Base-by-base conservation (phyloP, 2,113 vertebrate species). In the Tiliqua scincoides region DNA sequence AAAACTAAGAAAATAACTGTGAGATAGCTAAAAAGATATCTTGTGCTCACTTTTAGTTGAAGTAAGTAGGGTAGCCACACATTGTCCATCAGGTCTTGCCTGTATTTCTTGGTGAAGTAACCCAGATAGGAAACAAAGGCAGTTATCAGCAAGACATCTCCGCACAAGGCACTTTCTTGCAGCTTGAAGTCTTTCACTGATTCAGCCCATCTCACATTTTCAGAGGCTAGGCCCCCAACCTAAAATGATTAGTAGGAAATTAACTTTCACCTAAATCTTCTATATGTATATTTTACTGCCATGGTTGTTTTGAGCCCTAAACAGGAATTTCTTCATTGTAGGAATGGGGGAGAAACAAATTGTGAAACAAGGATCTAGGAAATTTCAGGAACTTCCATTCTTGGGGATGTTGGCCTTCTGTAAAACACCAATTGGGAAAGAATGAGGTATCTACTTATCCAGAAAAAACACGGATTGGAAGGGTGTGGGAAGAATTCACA, bases 81-180 rank as follows among this genome's bases (percentile, higher is more conserved):
- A 67, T 92, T 74, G 0, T 99, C 97, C 97, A 99, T 94, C 23
- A 99, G 97, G n/a, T 97, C 97, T 7, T 97, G 95, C 20, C 99
- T 96, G 90, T 98, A 99, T 90, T 87, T 96, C 87, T 95, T 98
- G 57, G 97, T 98, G 94, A 99, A 99, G 94, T 98, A 99, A 9
- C 99, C 99, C 67, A 99, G 94, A 95, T 99, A 99, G 21, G 99
- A 99, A 79, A 99, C 89, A 2, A 99, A 99, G 87, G 98, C 98
- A 0, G 98, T 98, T 35, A 94, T 94, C 82, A 99, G 96, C 71
- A 99, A 95, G 83, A 99, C 95, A 1, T 99, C 99, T 20, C 99
- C 99, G 82, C 98, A 99, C 37, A 99, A 93, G 0, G 97, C 99
- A 82, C 95, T 97, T 94, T 98, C 97, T 91, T 98, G 98, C 27